A percentile compares a stretch with the other conserved stretches of the same genome.
Conservation (phyloP, 2,888 invertebrate species). For the Athalia cordata region DNA sequence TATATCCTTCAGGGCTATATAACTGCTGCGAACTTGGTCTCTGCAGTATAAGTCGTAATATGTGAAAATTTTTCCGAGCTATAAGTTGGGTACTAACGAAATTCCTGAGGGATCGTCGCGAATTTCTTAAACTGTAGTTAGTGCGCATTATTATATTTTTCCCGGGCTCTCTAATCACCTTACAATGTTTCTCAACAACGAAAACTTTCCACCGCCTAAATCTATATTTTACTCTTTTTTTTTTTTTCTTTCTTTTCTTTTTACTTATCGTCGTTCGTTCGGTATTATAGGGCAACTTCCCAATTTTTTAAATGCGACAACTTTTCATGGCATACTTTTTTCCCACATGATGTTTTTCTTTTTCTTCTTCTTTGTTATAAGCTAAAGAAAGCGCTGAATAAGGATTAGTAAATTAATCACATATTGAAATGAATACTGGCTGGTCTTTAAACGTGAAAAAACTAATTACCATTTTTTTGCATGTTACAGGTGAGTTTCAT, state of each 20-base stretch:
- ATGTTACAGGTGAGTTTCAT: conserved; percentile 20
- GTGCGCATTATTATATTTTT: not conserved
- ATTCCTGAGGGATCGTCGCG: not conserved
- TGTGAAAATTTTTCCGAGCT: not conserved
- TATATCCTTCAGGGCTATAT: conserved; percentile 28
- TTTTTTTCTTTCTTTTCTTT: not conserved
- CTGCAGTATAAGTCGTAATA: not conserved
- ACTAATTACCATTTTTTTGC: not conserved
- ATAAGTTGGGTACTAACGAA: not conserved
- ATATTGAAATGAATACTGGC: too few relatives aligned
- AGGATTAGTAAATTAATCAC: too few relatives aligned
- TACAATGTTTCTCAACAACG: conserved; percentile 3
- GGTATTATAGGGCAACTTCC: conserved; percentile 11
- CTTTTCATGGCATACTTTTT: not conserved
- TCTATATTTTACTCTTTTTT: not conserved
- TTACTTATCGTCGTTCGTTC: not conserved
- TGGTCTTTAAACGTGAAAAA: not conserved
- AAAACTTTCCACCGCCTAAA: not conserved
- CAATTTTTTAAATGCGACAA: conserved; percentile 13
- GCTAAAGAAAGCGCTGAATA: too few relatives aligned
- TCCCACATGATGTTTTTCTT: not conserved
- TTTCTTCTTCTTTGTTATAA: not conserved
- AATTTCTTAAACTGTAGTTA: not conserved
- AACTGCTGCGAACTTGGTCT: conserved; percentile 20
- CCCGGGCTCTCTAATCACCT: conserved; percentile 8